Conservation (phyloP, 1,140 invertebrate genomes). For the Pemphigus obesinymphae region DNA sequence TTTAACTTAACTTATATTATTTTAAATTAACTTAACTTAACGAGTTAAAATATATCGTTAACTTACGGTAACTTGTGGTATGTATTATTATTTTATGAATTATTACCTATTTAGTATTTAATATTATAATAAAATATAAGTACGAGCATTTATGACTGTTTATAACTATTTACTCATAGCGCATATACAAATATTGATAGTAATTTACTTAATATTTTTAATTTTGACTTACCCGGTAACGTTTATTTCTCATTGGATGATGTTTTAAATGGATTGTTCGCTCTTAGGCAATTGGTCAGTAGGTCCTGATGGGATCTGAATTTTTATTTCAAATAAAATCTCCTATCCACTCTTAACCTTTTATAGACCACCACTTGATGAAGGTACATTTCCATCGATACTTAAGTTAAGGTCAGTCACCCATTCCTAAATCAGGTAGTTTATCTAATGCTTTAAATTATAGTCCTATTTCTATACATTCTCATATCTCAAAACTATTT, state of each 20-base stretch:
- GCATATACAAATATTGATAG: background rate
- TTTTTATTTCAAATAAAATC: background rate
- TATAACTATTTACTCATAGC: background rate
- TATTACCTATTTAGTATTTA: no score
- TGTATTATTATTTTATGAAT: no score
- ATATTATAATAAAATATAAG: no score
- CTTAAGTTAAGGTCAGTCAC: background rate
- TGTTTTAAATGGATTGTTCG: background rate
- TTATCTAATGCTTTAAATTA: no score
- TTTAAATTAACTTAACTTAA: no score
- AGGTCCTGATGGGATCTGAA: background rate
- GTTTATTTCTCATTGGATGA: background rate
- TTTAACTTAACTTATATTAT: no score
- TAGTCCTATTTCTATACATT: no score
- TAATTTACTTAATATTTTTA: slow-evolving; percentile 32
- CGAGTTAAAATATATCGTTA: no score
- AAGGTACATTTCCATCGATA: background rate
- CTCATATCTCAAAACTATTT: no score
- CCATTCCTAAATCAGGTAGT: background rate
- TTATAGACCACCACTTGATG: background rate
- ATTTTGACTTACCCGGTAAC: slow-evolving; percentile 47
- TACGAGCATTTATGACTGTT: no score
- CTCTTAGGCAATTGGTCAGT: background rate
- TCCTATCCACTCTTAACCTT: background rate
- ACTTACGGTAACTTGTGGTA: no score